A percentile compares a stretch with the other conserved stretches of the same genome.
phyloP scores from a whole-genome alignment of 2,888 invertebrate species.

The Crocallis elinguaria region DNA sequence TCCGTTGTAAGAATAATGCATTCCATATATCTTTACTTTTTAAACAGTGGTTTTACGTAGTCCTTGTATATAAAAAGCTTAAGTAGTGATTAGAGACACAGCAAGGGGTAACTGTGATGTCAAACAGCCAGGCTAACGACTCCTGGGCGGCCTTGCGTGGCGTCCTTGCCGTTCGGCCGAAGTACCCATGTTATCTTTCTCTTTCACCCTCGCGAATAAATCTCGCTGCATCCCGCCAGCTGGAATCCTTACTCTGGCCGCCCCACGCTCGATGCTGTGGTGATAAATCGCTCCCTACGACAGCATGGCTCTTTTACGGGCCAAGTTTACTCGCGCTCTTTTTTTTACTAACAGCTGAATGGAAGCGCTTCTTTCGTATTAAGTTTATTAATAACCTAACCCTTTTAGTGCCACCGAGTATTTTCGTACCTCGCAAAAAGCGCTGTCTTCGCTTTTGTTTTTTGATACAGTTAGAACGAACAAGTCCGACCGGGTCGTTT shows the following conservation, averaged over 20 bases:
- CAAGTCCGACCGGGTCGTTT: constrained; percentile 61
- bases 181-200: constrained; percentile 54
- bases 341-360: constrained; percentile 57
- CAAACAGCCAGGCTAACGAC: constrained; percentile 56
- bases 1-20: neutral
- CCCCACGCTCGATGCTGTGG: constrained; percentile 62
- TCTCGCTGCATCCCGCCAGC: constrained; percentile 44
- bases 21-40: neutral
- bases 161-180: constrained; percentile 73
- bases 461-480: constrained; percentile 57
- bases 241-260: constrained; percentile 40
- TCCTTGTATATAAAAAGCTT: neutral
- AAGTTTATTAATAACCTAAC: constrained; percentile 66
- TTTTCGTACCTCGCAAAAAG: constrained; percentile 51
- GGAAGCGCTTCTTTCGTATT: constrained; percentile 61
- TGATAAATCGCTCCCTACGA: constrained; percentile 74
- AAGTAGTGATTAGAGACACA: constrained; percentile 44
- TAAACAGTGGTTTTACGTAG: neutral
- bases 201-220: constrained; percentile 47
- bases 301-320: constrained; percentile 64
- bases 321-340: constrained; percentile 61
- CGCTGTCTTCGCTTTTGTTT: constrained; percentile 44
- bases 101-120: constrained; percentile 43
- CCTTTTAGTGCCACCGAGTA: constrained; percentile 49
- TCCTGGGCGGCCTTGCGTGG: constrained; percentile 70